Conservation (phyloP, 2,888 invertebrate species). For the Athalia circularis region DNA sequence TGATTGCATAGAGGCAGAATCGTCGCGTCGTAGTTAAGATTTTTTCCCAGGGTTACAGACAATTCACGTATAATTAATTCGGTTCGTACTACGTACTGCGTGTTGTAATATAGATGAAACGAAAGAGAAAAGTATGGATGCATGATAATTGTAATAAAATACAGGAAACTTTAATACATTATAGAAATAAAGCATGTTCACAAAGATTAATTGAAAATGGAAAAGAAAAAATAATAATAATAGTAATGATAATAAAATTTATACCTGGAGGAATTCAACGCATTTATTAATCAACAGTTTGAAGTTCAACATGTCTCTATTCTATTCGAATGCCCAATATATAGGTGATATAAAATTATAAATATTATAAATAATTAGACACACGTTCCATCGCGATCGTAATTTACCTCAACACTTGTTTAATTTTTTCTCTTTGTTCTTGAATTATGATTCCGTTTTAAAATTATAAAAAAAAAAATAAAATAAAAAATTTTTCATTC, state of each 20-base stretch:
- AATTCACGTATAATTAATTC: no score
- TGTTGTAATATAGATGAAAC: neutral
- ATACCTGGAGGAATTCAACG: slow-evolving; percentile 66
- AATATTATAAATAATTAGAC: slow-evolving; percentile 69
- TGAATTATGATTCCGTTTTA: slow-evolving; percentile 33
- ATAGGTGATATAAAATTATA: slow-evolving; percentile 66
- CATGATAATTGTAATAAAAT: no score
- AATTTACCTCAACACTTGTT: neutral
- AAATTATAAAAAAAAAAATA: neutral
- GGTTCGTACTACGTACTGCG: neutral
- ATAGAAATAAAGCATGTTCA: no score
- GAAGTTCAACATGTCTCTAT: slow-evolving; percentile 66
- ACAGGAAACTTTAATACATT: no score
- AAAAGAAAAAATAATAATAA: neutral
- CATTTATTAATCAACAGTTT: slow-evolving; percentile 67
- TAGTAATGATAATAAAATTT: slow-evolving; percentile 42
- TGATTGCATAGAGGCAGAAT: neutral
- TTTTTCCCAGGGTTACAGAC: neutral
- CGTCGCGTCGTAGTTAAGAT: neutral
- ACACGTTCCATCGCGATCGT: slow-evolving; percentile 40
- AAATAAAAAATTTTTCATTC: no score
- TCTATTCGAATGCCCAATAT: slow-evolving; percentile 66
- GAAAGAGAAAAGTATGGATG: neutral
- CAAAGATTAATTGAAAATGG: neutral
- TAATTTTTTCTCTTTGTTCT: slow-evolving; percentile 26